A percentile compares a stretch with the other conserved stretches of the same genome.
Evolutionary conservation across 2,113 vertebrate genomes (phyloP).

Genomic region (Pollimyrus isidori): DNA sequence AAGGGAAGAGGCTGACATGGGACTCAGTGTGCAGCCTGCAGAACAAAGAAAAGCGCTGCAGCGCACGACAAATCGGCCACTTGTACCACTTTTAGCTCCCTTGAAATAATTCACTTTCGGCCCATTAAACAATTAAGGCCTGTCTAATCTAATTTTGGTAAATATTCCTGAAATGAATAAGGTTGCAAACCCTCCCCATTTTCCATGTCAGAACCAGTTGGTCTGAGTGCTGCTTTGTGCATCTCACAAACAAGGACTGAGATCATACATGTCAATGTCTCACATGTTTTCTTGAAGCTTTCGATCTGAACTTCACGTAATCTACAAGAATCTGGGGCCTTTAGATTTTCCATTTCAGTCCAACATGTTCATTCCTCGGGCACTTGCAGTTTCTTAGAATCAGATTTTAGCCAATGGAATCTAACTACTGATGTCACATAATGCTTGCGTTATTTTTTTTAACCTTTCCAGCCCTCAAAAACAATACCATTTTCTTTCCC

Average conservation of each 20-base stretch:
- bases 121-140: conserved; percentile 11
- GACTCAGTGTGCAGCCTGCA: not conserved
- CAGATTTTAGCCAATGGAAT: not conserved
- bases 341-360: not conserved
- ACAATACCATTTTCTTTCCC: not conserved
- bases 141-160: conserved; percentile 14
- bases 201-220: not conserved
- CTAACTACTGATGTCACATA: not conserved
- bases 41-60: not conserved
- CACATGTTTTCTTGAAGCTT: not conserved
- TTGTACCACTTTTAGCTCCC: not conserved
- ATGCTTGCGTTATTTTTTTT: not conserved
- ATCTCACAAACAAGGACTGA: not conserved
- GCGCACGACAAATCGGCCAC: not conserved
- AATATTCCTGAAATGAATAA: not conserved
- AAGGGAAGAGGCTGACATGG: conserved; percentile 2
- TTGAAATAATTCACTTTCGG: not conserved
- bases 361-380: not conserved
- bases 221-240: not conserved
- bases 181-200: conserved; percentile 1
- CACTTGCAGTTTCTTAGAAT: not conserved
- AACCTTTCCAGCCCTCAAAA: not conserved
- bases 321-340: not conserved
- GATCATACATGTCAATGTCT: not conserved
- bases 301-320: not conserved